Evolutionary conservation across 1,140 invertebrate genomes (phyloP).

Genomic region (Cardiocondyla obscurior): DNA sequence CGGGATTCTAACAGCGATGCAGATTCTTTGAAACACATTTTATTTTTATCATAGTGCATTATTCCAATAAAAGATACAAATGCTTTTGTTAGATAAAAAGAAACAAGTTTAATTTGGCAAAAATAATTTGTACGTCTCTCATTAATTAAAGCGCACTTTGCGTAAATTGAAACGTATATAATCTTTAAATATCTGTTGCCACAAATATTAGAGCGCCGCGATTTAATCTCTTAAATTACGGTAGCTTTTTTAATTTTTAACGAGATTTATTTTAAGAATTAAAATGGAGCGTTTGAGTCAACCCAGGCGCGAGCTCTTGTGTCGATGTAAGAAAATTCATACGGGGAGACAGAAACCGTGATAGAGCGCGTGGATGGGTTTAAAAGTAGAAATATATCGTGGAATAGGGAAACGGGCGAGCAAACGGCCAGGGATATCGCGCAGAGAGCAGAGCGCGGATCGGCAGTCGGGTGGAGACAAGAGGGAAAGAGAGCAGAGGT

Average conservation of each 20-base stretch:
- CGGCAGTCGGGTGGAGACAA: conserved; percentile 54
- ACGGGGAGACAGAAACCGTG: conserved; percentile 9
- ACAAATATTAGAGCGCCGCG: not conserved
- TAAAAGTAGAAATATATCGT: conserved; percentile 38
- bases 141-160: not conserved
- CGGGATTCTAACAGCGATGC: not conserved
- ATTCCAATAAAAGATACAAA: not conserved
- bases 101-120: not conserved
- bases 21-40: not conserved
- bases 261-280: not conserved
- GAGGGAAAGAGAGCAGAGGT: conserved; percentile 63
- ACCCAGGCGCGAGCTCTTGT: not conserved
- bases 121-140: not conserved
- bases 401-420: conserved; percentile 61
- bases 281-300: not conserved
- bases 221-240: not conserved
- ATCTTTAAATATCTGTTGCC: not conserved
- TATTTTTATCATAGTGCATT: not conserved
- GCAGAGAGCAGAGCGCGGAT: conserved; percentile 52
- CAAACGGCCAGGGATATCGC: conserved; percentile 74
- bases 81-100: not conserved
- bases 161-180: not conserved
- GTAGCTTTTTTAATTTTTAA: conserved; percentile 4
- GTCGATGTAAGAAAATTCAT: not conserved
- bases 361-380: conserved; percentile 4